These are phyloP conservation scores for Hesperia comma DNA, from an alignment of 2,888 invertebrate genomes.

Conservation along the genomic window DNA sequence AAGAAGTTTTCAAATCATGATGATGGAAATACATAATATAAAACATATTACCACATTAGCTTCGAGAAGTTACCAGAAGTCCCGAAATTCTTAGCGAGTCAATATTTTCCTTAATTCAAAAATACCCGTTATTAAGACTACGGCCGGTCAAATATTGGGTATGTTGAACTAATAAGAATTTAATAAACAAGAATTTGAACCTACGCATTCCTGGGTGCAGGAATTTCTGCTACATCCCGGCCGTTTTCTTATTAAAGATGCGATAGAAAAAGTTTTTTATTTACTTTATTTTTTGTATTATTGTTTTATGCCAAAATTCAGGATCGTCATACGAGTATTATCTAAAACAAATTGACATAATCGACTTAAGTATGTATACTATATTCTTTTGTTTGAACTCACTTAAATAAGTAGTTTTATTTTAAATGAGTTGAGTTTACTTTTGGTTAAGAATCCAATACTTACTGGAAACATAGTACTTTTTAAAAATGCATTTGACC, in stretches of 20 bases:
- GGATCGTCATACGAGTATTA: background rate
- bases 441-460: no score
- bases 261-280: constrained; percentile 11
- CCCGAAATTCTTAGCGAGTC: constrained; percentile 7
- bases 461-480: no score
- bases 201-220: constrained; percentile 25
- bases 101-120: constrained; percentile 22
- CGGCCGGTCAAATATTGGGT: constrained; percentile 19
- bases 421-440: no score
- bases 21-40: no score
- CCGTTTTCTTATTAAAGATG: constrained; percentile 22
- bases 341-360: background rate
- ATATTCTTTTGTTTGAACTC: no score
- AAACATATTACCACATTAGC: no score
- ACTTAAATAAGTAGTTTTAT: no score
- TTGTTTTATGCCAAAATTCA: background rate
- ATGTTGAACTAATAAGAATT: constrained; percentile 32
- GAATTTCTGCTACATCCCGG: constrained; percentile 23
- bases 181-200: constrained; percentile 30
- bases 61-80: background rate
- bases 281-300: constrained; percentile 20
- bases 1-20: no score
- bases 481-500: no score
- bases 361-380: no score
- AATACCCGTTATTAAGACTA: constrained; percentile 7